Evolutionary conservation across 2,888 invertebrate species (phyloP), one percentile per base, ranked within the genome.

Genomic region (Prosapia bicincta): DNA sequence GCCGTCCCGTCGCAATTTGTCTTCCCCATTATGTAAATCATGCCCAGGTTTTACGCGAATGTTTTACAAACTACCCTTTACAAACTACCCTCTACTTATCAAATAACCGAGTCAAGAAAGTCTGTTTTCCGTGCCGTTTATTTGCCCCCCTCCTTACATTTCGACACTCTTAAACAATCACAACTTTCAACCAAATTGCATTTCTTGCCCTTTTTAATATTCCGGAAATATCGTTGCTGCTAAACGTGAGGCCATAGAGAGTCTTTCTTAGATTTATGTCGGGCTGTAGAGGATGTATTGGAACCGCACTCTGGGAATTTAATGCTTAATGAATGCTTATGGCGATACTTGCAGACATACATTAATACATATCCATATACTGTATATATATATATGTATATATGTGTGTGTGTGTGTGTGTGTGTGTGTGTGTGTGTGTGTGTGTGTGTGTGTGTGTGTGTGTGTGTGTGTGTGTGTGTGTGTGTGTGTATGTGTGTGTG

Each of bases 101-200:
- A 54, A 54, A 54, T 54, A 54, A 54, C 54, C 54, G 10, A 54
- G 54, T 54, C 54, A 54, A 54, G 54, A 54, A 54, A 20, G 54
- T 54, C 54, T 54, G 54, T 54, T 54, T 54, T 54, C 54, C 54
- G 54, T 20, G 54, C 7, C 54, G 54, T 54, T 54, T 54, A 54
- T 54, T 54, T 20, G 20, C 20, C 54, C 54, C 54, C 54, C 54
- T 3, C 54, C 54, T 30, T 54, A 54, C 54, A 54, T 20, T 54
- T 54, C 54, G 54, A 54, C 54, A 54, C 54, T 54, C 54, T 54
- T 54, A 54, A 54, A 54, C 54, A 54, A 54, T 54, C 54, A 54
- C 54, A 54, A 54, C 54, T 54, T 38, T 54, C 54, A 54, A 54
- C 54, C 20, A 54, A 54, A 54, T 54, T 54, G 54, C 54, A 54